phyloP scores from a whole-genome alignment of 2,888 invertebrate species.

The Lumbricus terrestris region DNA sequence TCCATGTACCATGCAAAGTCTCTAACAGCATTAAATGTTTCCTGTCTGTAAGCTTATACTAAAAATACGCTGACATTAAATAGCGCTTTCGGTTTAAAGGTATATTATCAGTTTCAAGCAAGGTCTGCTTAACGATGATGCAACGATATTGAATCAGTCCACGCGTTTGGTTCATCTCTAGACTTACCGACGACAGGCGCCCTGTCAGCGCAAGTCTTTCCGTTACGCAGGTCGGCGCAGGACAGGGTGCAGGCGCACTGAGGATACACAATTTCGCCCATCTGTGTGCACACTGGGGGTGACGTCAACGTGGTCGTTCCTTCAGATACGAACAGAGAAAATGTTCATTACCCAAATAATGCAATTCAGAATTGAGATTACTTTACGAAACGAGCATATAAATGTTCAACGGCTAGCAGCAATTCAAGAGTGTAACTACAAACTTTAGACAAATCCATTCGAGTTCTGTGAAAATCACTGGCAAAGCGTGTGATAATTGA shows the following conservation, averaged over 20 bases:
- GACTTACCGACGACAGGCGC: not conserved
- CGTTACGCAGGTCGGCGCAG: slow-evolving; percentile 12
- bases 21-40: not conserved
- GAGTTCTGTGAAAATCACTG: too few relatives aligned
- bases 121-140: not conserved
- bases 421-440: not conserved
- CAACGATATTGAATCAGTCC: not conserved
- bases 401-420: too few relatives aligned
- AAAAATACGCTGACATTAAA: too few relatives aligned
- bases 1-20: not conserved
- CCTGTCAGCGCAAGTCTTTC: slow-evolving; percentile 25
- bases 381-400: not conserved
- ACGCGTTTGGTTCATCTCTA: not conserved
- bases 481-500: not conserved
- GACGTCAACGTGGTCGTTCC: not conserved
- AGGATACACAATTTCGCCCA: not conserved
- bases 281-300: slow-evolving; percentile 8
- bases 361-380: not conserved
- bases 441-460: not conserved
- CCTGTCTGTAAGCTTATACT: too few relatives aligned
- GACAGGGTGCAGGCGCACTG: slow-evolving; percentile 19
- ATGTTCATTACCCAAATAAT: not conserved
- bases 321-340: not conserved
- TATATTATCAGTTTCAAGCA: too few relatives aligned
- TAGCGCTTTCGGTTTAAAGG: too few relatives aligned